phyloP scores from a whole-genome alignment of 2,888 invertebrate species.

The Mimachlamys varia region DNA sequence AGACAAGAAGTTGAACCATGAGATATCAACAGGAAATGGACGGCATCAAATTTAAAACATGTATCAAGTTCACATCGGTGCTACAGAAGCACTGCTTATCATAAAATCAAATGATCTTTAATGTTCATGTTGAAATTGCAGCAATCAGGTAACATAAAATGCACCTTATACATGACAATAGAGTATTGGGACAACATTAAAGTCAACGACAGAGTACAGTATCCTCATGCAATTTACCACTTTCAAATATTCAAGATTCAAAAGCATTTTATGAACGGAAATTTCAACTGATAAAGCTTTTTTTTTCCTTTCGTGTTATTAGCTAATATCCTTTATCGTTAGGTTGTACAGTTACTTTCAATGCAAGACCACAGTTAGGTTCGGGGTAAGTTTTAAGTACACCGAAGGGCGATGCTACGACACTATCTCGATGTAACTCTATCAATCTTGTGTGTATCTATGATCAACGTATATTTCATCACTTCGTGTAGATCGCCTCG shows the following conservation, averaged over 20 bases:
- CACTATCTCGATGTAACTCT: conserved; percentile 36
- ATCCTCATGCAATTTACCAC: neutral
- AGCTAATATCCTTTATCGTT: neutral
- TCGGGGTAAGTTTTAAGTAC: neutral
- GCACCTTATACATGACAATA: too few species aligned
- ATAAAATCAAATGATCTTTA: too few species aligned
- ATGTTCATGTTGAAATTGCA: too few species aligned
- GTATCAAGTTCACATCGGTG: too few species aligned
- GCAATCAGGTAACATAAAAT: too few species aligned
- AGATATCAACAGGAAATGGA: too few species aligned
- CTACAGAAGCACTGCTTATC: too few species aligned
- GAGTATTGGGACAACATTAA: too few species aligned
- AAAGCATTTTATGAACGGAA: conserved; percentile 22
- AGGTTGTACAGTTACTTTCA: conserved; percentile 8
- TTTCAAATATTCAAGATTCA: neutral
- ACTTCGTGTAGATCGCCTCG: neutral
- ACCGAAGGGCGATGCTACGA: neutral
- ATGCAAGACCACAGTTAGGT: neutral
- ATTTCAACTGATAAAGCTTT: neutral
- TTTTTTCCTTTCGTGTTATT: neutral
- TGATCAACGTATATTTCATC: conserved; percentile 23
- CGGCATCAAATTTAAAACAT: too few species aligned
- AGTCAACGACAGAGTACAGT: too few species aligned
- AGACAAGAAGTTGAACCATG: too few species aligned
- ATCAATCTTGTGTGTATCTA: conserved; percentile 32